Percentiles rank a stretch among this genome's conserved stretches.
Conservation (phyloP, 2,797 vertebrate genomes). For the Rhyacichthys aspro region DNA sequence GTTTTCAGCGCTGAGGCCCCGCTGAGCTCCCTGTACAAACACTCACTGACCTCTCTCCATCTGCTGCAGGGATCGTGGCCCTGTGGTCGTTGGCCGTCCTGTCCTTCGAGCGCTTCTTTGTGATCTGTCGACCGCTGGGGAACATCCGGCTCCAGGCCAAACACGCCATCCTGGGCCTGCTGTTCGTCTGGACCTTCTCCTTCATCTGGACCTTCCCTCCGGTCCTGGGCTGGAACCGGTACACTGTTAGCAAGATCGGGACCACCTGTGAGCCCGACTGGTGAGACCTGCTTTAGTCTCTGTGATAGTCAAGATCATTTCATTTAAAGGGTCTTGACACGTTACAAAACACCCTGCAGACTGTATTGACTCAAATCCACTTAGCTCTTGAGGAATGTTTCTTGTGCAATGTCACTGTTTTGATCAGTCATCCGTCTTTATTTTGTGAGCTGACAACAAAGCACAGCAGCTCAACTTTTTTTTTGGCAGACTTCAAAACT, state of each 20-base stretch:
- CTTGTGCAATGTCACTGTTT: background rate
- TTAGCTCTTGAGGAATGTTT: background rate
- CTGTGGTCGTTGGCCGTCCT: slow-evolving; percentile 91
- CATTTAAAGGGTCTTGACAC: no score
- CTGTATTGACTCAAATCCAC: no score
- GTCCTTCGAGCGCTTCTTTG: slow-evolving; percentile 88
- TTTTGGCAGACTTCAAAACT: background rate
- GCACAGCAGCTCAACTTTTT: slow-evolving; percentile 3
- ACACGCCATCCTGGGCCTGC: slow-evolving; percentile 84
- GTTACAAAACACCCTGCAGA: no score
- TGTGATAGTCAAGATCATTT: background rate
- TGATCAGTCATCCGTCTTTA: slow-evolving; percentile 2
- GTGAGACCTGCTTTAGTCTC: slow-evolving; percentile 73
- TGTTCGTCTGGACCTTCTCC: slow-evolving; percentile 90
- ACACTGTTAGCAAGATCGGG: slow-evolving; percentile 91
- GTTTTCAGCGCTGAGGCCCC: background rate
- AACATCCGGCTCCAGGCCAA: slow-evolving; percentile 77
- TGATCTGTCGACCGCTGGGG: slow-evolving; percentile 86
- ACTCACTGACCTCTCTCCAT: slow-evolving; percentile 24
- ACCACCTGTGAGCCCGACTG: slow-evolving; percentile 95
- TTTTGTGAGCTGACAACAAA: background rate
- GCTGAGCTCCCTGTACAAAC: background rate
- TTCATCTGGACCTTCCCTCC: slow-evolving; percentile 92
- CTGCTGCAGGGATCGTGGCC: slow-evolving; percentile 85
- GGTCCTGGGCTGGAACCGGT: slow-evolving; percentile 90